Conservation (phyloP, 2,888 invertebrate genomes). For the Acleris laterana region DNA sequence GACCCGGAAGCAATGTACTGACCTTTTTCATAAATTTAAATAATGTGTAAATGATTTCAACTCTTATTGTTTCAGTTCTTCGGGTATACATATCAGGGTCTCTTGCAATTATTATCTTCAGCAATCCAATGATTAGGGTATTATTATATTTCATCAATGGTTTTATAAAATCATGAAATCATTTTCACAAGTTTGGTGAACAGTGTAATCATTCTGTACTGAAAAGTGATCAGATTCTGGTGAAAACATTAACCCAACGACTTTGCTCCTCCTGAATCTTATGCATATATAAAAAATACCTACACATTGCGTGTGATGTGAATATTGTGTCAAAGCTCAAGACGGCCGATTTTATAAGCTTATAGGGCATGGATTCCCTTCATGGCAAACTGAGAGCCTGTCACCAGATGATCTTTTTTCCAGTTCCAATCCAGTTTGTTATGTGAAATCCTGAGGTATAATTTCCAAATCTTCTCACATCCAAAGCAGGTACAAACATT, state of each 20-base stretch:
- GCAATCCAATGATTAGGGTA: slow-evolving; percentile 47
- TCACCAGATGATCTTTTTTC: slow-evolving; percentile 33
- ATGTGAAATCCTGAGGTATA: slow-evolving; percentile 14
- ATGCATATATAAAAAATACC: slow-evolving; percentile 53
- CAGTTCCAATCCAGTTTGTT: slow-evolving; percentile 14
- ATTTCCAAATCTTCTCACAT: slow-evolving; percentile 33
- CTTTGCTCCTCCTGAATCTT: slow-evolving; percentile 45
- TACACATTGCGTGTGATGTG: slow-evolving; percentile 49
- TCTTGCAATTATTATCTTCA: slow-evolving; percentile 41
- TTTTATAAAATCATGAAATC: slow-evolving; percentile 56
- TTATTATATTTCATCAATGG: slow-evolving; percentile 42
- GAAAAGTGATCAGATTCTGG: slow-evolving; percentile 80
- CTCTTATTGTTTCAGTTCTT: slow-evolving; percentile 36
- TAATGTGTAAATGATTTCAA: slow-evolving; percentile 61
- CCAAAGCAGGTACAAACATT: slow-evolving; percentile 38
- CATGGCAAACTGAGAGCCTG: slow-evolving; percentile 24
- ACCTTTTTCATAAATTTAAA: slow-evolving; percentile 69
- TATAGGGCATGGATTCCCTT: slow-evolving; percentile 56
- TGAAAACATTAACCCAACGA: slow-evolving; percentile 64
- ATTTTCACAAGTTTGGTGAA: slow-evolving; percentile 69
- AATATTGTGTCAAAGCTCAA: slow-evolving; percentile 48
- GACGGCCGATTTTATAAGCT: slow-evolving; percentile 44
- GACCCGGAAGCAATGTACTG: slow-evolving; percentile 76
- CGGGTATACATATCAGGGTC: slow-evolving; percentile 26
- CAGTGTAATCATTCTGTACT: slow-evolving; percentile 69